Base-by-base conservation (phyloP, 2,888 invertebrate species). In the Aromia moschata region DNA sequence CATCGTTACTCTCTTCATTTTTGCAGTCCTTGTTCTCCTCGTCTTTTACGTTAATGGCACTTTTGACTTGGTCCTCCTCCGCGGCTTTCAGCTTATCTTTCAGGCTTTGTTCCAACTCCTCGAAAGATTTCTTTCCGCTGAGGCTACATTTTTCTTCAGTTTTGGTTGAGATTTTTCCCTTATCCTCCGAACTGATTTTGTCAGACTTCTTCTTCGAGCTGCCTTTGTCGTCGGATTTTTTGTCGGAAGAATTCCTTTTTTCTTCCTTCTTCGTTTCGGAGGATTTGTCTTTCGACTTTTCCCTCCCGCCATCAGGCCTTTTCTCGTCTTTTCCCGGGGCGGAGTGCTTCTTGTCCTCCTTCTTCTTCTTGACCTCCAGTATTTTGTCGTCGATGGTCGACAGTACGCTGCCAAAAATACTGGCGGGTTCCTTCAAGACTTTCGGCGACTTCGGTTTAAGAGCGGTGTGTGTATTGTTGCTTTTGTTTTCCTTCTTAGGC, bases 331-430 rank as follows among this genome's bases (percentile, higher is more conserved):
- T 56, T 10, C 38, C 47, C 12, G 37, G 17, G n/a, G 33, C 7
- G 15, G 62, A 65, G 36, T 5, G 43, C 36, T 57, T 43, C 36
- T 57, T 56, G n/a, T 67, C 66, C 20, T 37, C 36, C 57, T 66
- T 63, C 15, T 70, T 72, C 33, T 67, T 71, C 9, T 62, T 64
- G 2, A 56, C 69, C 38, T 65, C 72, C 9, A 71, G 30, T 12
- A 71, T 57, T 56, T 71, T 53, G 33, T 70, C 66, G 57, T 76
- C 74, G 20, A 75, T 73, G 56, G 69, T 67, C 1, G 71, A 72
- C 10, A 75, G 59, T 5, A 71, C 54, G 56, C 43, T 69, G 11
- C 73, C 72, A 53, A 76, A 75, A 15, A 70, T 64, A 57, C 70
- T 71, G 14, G 49, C 60, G 0, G 64, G 52, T 31, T 73, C 73